Conservation (phyloP, 2,113 vertebrate species). For the Crotalus viridis region DNA sequence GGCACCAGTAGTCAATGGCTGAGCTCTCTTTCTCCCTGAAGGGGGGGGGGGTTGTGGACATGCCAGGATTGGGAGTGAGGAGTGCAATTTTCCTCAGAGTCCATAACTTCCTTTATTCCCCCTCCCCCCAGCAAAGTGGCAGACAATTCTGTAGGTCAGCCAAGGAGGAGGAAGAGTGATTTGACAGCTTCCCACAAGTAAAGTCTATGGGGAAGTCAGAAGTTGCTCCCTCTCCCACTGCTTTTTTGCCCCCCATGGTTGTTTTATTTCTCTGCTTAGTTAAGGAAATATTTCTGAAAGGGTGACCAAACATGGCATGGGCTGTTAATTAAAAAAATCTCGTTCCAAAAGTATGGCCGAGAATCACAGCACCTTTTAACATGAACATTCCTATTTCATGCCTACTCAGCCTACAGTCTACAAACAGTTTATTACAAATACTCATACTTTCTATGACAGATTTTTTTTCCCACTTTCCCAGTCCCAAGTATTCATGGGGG, state of each 20-base stretch:
- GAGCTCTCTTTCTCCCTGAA: background rate
- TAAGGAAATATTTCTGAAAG: background rate
- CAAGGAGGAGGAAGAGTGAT: background rate
- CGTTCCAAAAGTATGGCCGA: background rate
- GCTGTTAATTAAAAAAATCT: background rate
- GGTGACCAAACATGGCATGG: background rate
- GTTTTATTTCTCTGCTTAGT: background rate
- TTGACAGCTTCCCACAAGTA: background rate
- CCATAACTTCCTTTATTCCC: background rate
- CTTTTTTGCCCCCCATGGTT: background rate
- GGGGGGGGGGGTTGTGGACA: fast-evolving
- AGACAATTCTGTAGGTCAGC: background rate
- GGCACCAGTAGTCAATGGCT: background rate
- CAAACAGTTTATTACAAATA: background rate
- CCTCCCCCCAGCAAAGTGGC: background rate
- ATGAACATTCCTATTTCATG: background rate
- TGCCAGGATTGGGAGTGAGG: background rate
- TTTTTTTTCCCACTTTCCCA: no score
- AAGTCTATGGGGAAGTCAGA: background rate
- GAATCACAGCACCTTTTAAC: background rate
- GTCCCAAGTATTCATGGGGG: background rate
- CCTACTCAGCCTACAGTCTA: background rate
- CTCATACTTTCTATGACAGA: background rate
- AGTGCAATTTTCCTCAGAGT: background rate
- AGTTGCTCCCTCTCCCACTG: background rate